Evolutionary conservation across 2,113 vertebrate genomes (phyloP), one percentile per base, ranked within the genome.

Genomic region (Alces alces): DNA sequence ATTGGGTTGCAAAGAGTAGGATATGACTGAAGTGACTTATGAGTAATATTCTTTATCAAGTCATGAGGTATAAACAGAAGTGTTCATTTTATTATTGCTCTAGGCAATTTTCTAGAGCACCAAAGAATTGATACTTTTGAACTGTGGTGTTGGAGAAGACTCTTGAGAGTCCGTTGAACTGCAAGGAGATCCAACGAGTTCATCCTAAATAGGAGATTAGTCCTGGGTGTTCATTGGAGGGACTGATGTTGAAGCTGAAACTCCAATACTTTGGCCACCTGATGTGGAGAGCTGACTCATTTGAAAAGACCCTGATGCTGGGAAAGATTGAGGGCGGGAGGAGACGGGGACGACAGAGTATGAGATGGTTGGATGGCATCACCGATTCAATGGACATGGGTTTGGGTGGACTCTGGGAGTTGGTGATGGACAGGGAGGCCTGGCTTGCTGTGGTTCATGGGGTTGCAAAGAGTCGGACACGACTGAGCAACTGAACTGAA

Each of bases 391-490:
- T 36, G 33, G 64, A 21, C 8, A 66, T 36, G 64, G 17, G 33
- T 66, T 36, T 66, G 64, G 4, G n/a, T 36, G 7, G n/a, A 21
- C 64, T 66, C 33, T 0, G 2, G 17, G 64, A 66, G 17, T 36
- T 66, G 33, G 33, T 66, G 17, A 66, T 66, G 64, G n/a, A 66
- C 30, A 66, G 9, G n/a, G 33, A 66, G 33, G 64, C 64, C 17
- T 66, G 17, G 17, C 1, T 0, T 66, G 33, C 33, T 66, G 64
- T 0, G 0, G 16, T 36, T 36, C 64, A 36, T 66, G 64, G 33
- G 64, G 4, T 11, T 2, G 17, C 33, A 66, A 66, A 66, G 33
- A 19, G 33, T 36, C 0, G 0, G 64, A 66, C 64, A 66, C 0
- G 0, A 66, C n/a, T 36, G 64, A 21, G 17, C 2, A 0, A 66